phyloP scores from a whole-genome alignment of 2,113 vertebrate genomes.

The Ceyx margarethae region DNA sequence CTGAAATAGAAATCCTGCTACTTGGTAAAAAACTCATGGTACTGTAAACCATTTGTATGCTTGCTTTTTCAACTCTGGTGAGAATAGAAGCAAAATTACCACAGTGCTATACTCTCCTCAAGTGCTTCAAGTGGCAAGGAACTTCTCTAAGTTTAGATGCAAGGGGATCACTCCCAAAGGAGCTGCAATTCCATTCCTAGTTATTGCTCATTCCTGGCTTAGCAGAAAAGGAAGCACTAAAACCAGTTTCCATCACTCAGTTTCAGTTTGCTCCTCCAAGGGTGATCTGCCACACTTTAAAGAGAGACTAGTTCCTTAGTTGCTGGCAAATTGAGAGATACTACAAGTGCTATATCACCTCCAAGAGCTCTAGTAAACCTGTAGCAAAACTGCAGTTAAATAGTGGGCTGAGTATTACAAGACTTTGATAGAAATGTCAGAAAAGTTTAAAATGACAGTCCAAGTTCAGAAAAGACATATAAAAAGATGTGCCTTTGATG shows the following conservation, averaged over 20 bases:
- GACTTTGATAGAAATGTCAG: conserved; percentile 68
- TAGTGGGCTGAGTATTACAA: conserved; percentile 55
- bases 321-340: conserved; percentile 48
- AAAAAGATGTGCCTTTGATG: conserved; percentile 69
- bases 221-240: conserved; percentile 58
- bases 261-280: conserved; percentile 44
- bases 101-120: conserved; percentile 52
- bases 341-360: conserved; percentile 20
- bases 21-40: conserved; percentile 19
- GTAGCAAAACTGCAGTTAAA: conserved; percentile 60
- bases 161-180: conserved; percentile 44
- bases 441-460: conserved; percentile 70
- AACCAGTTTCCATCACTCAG: conserved; percentile 38
- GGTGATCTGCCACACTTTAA: conserved; percentile 38
- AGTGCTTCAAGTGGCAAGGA: conserved; percentile 55
- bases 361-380: conserved; percentile 48
- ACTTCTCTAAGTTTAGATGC: conserved; percentile 30
- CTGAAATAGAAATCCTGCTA: conserved; percentile 64
- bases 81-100: conserved; percentile 55
- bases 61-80: conserved; percentile 36
- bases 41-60: conserved; percentile 41
- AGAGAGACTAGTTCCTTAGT: conserved; percentile 56
- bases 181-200: conserved; percentile 19
- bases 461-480: conserved; percentile 71
- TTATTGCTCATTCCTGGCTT: conserved; percentile 51